These are phyloP conservation scores for Drosophila prolongata DNA, from an alignment of 2,888 invertebrate species.

Conservation along the genomic window DNA sequence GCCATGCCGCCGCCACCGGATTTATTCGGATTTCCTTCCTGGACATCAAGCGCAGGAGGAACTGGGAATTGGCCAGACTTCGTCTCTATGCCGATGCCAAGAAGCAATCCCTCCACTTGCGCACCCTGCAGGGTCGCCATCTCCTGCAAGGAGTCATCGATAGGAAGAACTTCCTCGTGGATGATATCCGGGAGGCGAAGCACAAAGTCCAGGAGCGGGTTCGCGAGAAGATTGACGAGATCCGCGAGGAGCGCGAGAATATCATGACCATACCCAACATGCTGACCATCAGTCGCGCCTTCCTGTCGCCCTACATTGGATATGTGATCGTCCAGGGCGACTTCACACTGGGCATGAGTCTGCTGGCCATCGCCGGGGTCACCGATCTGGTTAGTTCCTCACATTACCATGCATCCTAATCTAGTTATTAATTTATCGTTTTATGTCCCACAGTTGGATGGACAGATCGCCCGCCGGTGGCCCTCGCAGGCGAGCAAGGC, in stretches of 20 bases:
- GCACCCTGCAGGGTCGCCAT: slow-evolving; percentile 85
- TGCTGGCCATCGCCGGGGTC: slow-evolving; percentile 94
- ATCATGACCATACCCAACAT: slow-evolving; percentile 97
- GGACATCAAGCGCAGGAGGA: slow-evolving; percentile 81
- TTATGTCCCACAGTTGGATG: slow-evolving; percentile 90
- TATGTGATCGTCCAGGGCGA: slow-evolving; percentile 93
- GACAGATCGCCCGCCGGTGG: slow-evolving; percentile 97
- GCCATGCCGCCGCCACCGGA: slow-evolving; percentile 83
- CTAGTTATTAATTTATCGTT: not conserved
- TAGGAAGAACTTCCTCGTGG: slow-evolving; percentile 87
- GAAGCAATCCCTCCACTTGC: slow-evolving; percentile 79
- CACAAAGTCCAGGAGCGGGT: slow-evolving; percentile 90
- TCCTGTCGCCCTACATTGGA: slow-evolving; percentile 94
- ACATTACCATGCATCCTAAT: too few relatives aligned
- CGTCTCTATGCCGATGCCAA: slow-evolving; percentile 82
- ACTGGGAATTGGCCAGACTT: slow-evolving; percentile 82
- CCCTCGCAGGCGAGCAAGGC: slow-evolving; percentile 95
- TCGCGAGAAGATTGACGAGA: slow-evolving; percentile 90
- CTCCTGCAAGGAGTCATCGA: slow-evolving; percentile 87
- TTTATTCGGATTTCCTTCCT: slow-evolving; percentile 83
- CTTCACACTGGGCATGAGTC: slow-evolving; percentile 91
- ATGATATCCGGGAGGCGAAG: slow-evolving; percentile 90
- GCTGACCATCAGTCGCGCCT: slow-evolving; percentile 93
- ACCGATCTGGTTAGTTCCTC: slow-evolving; percentile 91
- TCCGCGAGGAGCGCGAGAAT: slow-evolving; percentile 89